Percentiles rank a stretch among this genome's conserved stretches.
Conservation (phyloP, 2,113 vertebrate species). For the Geococcyx californianus region DNA sequence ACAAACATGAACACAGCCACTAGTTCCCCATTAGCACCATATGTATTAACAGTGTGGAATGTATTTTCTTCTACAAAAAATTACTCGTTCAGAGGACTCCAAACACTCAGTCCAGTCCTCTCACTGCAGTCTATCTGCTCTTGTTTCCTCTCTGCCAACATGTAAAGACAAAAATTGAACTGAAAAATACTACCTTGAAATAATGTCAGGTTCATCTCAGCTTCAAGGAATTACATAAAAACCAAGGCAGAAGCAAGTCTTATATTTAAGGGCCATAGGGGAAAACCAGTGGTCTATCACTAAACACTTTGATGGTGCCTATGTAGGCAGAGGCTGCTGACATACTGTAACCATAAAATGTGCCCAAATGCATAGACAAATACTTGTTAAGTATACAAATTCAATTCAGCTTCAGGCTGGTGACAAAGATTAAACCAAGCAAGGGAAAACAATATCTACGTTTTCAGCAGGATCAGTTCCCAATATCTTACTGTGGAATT, state of each 20-base stretch:
- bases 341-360: not conserved
- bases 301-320: not conserved
- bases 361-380: not conserved
- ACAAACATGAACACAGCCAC: not conserved
- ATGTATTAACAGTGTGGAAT: rapidly evolving
- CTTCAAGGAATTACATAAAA: not conserved
- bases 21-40: not conserved
- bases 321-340: not conserved
- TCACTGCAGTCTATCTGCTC: not conserved
- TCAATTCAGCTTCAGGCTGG: not conserved
- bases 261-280: not conserved
- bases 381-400: not conserved
- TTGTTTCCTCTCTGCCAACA: not conserved
- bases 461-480: not conserved
- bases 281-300: not conserved
- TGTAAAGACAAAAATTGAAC: not conserved
- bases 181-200: not conserved
- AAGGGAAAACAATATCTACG: not conserved
- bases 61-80: not conserved
- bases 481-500: not conserved
- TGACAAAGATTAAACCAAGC: not conserved
- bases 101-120: not conserved
- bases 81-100: not conserved
- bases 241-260: not conserved
- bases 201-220: not conserved